Evolutionary conservation across 2,888 invertebrate genomes (phyloP).

Genomic region (Phyto melanocephala): DNA sequence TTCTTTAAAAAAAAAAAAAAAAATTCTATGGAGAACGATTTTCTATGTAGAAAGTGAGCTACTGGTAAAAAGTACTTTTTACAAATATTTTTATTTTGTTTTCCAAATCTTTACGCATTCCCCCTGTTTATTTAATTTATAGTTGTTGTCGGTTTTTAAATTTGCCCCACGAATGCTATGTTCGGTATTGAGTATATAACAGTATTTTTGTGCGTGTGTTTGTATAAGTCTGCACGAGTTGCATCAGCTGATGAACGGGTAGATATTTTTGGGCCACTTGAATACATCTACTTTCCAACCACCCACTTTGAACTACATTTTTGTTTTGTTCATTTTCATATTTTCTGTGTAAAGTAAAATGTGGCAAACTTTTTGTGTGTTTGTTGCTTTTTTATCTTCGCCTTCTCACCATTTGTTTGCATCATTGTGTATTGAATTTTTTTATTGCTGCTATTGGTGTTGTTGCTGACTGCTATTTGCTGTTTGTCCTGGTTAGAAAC

Average conservation of each 20-base stretch:
- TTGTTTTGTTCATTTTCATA: neutral
- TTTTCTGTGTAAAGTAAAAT: neutral
- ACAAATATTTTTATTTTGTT: too few species aligned
- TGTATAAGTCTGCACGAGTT: neutral
- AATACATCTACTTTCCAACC: neutral
- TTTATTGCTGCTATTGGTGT: neutral
- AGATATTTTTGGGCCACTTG: neutral
- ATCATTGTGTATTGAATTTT: neutral
- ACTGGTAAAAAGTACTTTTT: too few species aligned
- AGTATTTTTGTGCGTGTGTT: neutral
- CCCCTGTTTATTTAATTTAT: too few species aligned
- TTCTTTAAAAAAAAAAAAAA: too few species aligned
- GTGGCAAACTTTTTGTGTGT: conserved; percentile 11
- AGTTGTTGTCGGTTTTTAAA: neutral
- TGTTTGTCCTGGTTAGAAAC: conserved; percentile 55
- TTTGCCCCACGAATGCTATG: neutral
- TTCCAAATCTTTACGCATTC: too few species aligned
- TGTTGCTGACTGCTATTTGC: conserved; percentile 25
- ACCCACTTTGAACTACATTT: conserved; percentile 7
- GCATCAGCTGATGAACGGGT: conserved; percentile 17
- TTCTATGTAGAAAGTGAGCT: too few species aligned
- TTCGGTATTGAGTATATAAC: neutral
- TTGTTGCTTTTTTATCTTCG: neutral
- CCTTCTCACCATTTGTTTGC: neutral
- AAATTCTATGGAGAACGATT: too few species aligned